phyloP scores from a whole-genome alignment of 2,797 vertebrate genomes.

The Nannoperca obscura region DNA sequence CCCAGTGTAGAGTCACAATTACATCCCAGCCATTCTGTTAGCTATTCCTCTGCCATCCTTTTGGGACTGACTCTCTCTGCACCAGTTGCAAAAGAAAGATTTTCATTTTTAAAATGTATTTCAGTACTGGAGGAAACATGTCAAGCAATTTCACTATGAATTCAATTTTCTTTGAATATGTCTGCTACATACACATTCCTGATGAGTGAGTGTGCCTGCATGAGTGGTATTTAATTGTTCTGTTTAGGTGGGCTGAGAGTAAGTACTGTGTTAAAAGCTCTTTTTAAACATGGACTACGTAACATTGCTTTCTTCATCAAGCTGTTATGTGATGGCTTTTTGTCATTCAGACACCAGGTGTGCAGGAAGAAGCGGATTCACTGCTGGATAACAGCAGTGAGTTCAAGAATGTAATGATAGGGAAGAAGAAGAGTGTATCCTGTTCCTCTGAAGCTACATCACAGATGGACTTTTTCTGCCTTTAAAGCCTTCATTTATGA shows the following conservation, averaged over 20 bases:
- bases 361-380: not conserved
- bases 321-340: conserved; percentile 15
- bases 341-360: conserved; percentile 14
- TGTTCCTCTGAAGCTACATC: conserved; percentile 18
- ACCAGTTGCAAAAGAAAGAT: conserved; percentile 31
- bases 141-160: not conserved
- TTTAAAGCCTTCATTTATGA: conserved; percentile 18
- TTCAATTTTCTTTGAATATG: conserved; percentile 23
- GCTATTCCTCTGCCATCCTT: conserved; percentile 24
- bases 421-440: not conserved
- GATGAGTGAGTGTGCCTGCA: conserved; percentile 25
- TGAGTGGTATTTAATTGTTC: conserved; percentile 37
- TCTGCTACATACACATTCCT: conserved; percentile 9
- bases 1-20: conserved; percentile 53
- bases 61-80: conserved; percentile 35
- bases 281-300: not conserved
- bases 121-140: conserved; percentile 9
- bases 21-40: conserved; percentile 51
- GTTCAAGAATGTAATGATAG: not conserved
- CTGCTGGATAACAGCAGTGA: not conserved
- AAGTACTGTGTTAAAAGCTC: conserved; percentile 12
- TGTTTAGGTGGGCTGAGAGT: conserved; percentile 21
- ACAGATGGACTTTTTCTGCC: conserved; percentile 1
- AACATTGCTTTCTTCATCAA: conserved; percentile 16
- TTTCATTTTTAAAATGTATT: conserved; percentile 43